These are phyloP conservation scores for Sphaerodactylus townsendi DNA, from an alignment of 2,113 vertebrate species.

Conservation along the genomic window DNA sequence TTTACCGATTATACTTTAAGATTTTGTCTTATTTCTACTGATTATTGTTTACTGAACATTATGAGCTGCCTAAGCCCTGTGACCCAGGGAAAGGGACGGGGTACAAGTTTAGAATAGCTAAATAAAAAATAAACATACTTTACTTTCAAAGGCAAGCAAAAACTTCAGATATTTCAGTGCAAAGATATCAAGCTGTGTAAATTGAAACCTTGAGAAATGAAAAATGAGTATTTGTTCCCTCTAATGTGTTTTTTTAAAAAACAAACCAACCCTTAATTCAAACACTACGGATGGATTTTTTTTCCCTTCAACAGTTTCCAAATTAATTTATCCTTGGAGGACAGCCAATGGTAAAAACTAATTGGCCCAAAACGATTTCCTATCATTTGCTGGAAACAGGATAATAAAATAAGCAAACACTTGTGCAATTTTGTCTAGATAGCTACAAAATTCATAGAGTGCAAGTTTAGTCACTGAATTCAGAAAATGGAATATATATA, in stretches of 20 bases:
- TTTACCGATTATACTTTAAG: no score
- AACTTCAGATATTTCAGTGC: background rate
- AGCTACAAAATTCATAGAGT: background rate
- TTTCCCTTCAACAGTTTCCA: background rate
- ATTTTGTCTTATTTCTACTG: no score
- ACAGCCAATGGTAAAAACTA: background rate
- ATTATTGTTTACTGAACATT: no score
- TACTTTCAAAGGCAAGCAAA: background rate
- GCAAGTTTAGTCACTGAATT: no score
- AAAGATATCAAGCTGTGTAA: background rate
- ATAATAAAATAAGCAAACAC: constrained; percentile 24
- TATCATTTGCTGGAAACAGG: constrained; percentile 33
- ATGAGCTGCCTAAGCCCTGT: no score
- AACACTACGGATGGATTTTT: background rate
- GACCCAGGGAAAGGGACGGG: no score
- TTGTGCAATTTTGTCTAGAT: constrained; percentile 24
- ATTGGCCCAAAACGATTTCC: background rate
- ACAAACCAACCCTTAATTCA: background rate
- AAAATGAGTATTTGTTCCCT: background rate
- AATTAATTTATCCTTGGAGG: constrained; percentile 1
- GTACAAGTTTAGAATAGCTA: no score
- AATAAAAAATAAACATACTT: background rate
- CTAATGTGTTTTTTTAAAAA: background rate
- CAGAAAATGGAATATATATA: background rate
- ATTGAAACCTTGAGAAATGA: background rate